phyloP scores from a whole-genome alignment of 2,888 invertebrate genomes.

The Scaeva pyrastri region DNA sequence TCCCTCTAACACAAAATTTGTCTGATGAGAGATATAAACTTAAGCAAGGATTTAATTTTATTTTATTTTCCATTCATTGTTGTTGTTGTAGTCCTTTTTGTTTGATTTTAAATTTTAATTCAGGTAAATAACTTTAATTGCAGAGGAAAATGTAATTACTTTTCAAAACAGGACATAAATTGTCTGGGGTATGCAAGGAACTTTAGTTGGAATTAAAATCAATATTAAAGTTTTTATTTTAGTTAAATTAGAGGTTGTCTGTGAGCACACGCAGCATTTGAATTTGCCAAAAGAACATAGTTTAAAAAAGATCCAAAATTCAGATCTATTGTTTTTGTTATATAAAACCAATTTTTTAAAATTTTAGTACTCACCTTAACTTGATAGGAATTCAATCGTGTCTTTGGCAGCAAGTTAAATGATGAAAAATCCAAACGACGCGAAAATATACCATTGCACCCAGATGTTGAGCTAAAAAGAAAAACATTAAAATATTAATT shows the following conservation, averaged over 20 bases:
- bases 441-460: constrained; percentile 96
- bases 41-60: constrained; percentile 41
- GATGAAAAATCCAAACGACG: constrained; percentile 97
- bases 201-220: too few species aligned
- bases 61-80: not conserved
- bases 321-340: too few species aligned
- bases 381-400: constrained; percentile 99
- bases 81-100: not conserved
- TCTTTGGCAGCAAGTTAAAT: constrained; percentile 96
- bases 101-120: constrained; percentile 13
- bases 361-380: constrained; percentile 92
- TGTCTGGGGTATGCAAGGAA: not conserved
- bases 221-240: too few species aligned
- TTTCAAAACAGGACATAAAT: constrained; percentile 12
- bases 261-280: too few species aligned
- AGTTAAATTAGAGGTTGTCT: too few species aligned
- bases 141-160: not conserved
- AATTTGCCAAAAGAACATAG: too few species aligned
- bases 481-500: constrained; percentile 8
- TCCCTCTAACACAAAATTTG: constrained; percentile 21
- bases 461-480: constrained; percentile 91
- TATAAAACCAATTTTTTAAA: too few species aligned
- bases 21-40: constrained; percentile 52
- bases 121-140: not conserved
- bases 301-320: too few species aligned